Base-by-base conservation (phyloP, 64 coral and sea anemone genomes). In the Acropora yongei region DNA sequence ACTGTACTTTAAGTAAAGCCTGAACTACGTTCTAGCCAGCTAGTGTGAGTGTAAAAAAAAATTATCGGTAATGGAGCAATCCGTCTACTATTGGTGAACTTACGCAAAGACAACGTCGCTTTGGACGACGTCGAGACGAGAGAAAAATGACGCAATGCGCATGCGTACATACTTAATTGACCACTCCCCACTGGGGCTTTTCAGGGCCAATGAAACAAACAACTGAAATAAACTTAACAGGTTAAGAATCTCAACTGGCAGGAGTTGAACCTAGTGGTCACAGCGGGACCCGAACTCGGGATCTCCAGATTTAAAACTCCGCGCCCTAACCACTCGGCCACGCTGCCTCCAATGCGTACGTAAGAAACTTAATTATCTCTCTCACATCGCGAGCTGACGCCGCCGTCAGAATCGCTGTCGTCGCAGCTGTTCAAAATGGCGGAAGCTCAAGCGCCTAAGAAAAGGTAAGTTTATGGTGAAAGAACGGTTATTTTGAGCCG, bases 61-160 rank as follows among this genome's bases (percentile, higher is more conserved):
- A n/a, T n/a, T n/a, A n/a, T n/a, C n/a, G n/a, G n/a, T n/a, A n/a
- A n/a, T n/a, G n/a, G n/a, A n/a, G n/a, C n/a, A n/a, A n/a, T n/a
- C n/a, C n/a, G n/a, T n/a, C n/a, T n/a, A n/a, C n/a, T n/a, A n/a
- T n/a, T 66, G 17, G 71, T 19, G 71, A 74, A n/a, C 71, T 74
- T 74, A 74, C 19, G 71, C 71, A 74, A 74, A 74, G 71, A 74
- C 71, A 39, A 74, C 19, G 71, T 74, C 18, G 71, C 71, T 74
- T 39, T 5, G 71, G 19, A 39, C 13, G 19, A 74, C 19, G 71
- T 3, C 3, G 18, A n/a, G n/a, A n/a, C n/a, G n/a, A n/a, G n/a
- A n/a, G 19, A 74, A 74, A 74, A 74, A 74, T 74, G 71, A 39
- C 40, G 19, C 71, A 30, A 74, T 74, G 71, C 71, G 19, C 3